Evolutionary conservation across 2,888 invertebrate genomes (phyloP), one percentile per base, ranked within the genome.

Genomic region (Stegana nigrithorax): DNA sequence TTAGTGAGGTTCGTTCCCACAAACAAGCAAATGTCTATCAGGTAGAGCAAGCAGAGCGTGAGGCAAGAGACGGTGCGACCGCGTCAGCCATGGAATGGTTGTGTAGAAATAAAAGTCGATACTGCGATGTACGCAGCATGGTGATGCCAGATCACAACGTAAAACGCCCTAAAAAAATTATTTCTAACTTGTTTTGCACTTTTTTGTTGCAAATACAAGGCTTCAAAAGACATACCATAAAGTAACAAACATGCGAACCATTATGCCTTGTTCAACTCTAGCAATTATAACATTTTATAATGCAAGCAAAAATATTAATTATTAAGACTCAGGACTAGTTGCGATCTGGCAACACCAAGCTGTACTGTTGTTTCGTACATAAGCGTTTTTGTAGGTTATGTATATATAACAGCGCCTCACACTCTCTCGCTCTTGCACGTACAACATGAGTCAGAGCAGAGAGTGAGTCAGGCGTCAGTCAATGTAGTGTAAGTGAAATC

Each of bases 321-420:
- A n/a, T n/a, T n/a, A n/a, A n/a, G n/a, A n/a, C n/a, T n/a, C n/a
- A n/a, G n/a, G n/a, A n/a, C n/a, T 47, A 66, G 68, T 63, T 51
- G 61, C 67, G 73, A 73, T 78, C 76, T 74, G 76, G 73, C 78
- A 75, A 73, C 75, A n/a, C n/a, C n/a, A n/a, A n/a, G n/a, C n/a
- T n/a, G n/a, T n/a, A n/a, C n/a, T n/a, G n/a, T n/a, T n/a, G 75
- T 72, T 73, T 71, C 71, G 65, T 73, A 77, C 66, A 68, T 73
- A 80, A 73, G 73, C 74, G 81, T 75, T 83, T 82, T 82, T 82
- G 83, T 82, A 82, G 82, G 82, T 82, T 82, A 82, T 82, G 76
- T 81, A 76, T 81, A 81, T 82, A 82, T 83, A 81, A 75, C 73
- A 73, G 71, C 64, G 70, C 17, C 21, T 14, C 23, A 59, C 27